Conservation (phyloP, 2,888 invertebrate species). For the Tubulanus polymorphus region DNA sequence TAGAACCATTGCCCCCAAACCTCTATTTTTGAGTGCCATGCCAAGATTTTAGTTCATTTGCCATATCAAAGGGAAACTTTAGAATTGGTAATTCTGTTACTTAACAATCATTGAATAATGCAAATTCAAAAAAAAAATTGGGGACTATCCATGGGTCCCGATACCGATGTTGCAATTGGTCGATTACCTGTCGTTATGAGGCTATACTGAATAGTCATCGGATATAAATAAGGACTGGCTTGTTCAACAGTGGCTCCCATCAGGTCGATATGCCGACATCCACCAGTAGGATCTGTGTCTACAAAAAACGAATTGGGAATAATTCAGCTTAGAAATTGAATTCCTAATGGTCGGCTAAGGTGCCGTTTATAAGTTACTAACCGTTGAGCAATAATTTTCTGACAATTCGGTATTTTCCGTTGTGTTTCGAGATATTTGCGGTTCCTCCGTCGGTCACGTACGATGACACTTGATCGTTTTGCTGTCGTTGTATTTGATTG, state of each 20-base stretch:
- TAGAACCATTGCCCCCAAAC: too few relatives aligned
- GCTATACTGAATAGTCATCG: slow-evolving; percentile 93
- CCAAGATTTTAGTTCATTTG: too few relatives aligned
- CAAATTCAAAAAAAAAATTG: too few relatives aligned
- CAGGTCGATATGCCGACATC: slow-evolving; percentile 28
- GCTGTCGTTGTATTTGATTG: slow-evolving; percentile 11
- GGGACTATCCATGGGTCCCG: background rate
- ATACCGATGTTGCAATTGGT: background rate
- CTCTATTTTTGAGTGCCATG: too few relatives aligned
- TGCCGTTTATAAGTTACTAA: too few relatives aligned
- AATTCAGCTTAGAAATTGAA: too few relatives aligned
- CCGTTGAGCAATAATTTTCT: background rate
- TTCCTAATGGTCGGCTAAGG: too few relatives aligned
- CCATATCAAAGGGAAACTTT: too few relatives aligned
- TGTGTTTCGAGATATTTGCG: background rate
- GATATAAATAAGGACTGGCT: slow-evolving; percentile 84
- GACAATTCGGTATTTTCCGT: background rate
- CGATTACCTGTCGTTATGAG: slow-evolving; percentile 75
- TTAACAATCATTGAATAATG: too few relatives aligned
- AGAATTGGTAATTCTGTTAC: too few relatives aligned
- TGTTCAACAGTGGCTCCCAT: slow-evolving; percentile 47
- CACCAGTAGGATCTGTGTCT: background rate
- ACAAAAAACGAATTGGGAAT: too few relatives aligned
- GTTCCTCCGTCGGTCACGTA: background rate
- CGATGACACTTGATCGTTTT: too few relatives aligned